Conservation (phyloP, 2,888 invertebrate genomes). For the Monoplex corrugatus region DNA sequence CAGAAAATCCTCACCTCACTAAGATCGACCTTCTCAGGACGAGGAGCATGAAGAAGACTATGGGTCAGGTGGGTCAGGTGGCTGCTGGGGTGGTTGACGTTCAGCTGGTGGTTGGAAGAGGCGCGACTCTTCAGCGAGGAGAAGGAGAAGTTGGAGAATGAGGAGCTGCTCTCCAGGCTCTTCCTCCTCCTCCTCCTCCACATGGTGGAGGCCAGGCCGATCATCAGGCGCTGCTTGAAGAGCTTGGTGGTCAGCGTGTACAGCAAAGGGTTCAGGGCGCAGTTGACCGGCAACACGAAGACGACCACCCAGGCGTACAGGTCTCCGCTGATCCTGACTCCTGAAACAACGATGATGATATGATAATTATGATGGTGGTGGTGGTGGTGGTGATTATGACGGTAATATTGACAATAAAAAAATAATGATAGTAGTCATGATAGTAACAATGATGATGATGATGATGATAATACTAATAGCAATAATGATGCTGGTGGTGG, state of each 20-base stretch:
- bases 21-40: background rate
- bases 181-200: slow-evolving; percentile 37
- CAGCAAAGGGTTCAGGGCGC: slow-evolving; percentile 63
- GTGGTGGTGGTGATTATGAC: background rate
- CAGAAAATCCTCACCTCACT: background rate
- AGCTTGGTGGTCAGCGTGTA: slow-evolving; percentile 62
- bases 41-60: no score
- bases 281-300: slow-evolving; percentile 63
- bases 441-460: no score
- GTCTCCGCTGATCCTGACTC: slow-evolving; percentile 52
- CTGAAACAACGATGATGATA: slow-evolving; percentile 41
- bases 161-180: slow-evolving; percentile 47
- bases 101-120: background rate
- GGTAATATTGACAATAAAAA: no score
- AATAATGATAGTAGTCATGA: background rate
- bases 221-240: slow-evolving; percentile 58
- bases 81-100: background rate
- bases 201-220: slow-evolving; percentile 43
- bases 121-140: slow-evolving; percentile 51
- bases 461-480: no score
- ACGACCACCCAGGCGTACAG: slow-evolving; percentile 62
- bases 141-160: slow-evolving; percentile 45
- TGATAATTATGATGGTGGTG: background rate
- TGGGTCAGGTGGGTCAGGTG: background rate
- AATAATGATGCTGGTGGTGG: background rate